phyloP scores from a whole-genome alignment of 2,113 vertebrate genomes.

The Potamarius usumacintae region DNA sequence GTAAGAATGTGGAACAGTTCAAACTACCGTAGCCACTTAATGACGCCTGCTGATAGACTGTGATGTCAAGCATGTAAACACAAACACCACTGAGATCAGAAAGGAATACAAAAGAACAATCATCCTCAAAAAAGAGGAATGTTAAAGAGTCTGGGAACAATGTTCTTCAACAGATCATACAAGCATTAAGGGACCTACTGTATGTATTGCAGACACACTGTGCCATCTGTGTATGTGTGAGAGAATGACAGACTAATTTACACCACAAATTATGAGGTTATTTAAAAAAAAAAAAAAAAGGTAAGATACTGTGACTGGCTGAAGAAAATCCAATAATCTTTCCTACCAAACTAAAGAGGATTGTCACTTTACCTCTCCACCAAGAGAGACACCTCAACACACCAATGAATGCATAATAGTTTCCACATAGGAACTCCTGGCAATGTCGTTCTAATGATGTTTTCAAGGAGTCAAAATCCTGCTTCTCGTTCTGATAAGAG shows the following conservation, averaged over 20 bases:
- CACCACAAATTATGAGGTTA: background rate
- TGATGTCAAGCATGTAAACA: background rate
- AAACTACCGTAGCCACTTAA: background rate
- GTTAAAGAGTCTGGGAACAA: slow-evolving; percentile 66
- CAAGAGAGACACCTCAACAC: background rate
- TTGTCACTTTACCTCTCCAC: background rate
- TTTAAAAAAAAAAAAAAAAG: background rate
- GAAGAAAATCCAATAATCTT: background rate
- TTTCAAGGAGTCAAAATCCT: background rate
- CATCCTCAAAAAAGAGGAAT: slow-evolving; percentile 67
- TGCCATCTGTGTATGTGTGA: background rate
- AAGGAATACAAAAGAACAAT: slow-evolving; percentile 38
- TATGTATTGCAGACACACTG: slow-evolving; percentile 31
- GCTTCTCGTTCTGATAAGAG: slow-evolving; percentile 14
- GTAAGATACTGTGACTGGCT: background rate
- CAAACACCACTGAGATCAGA: slow-evolving; percentile 8
- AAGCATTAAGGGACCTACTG: slow-evolving; percentile 47
- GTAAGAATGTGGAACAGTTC: background rate
- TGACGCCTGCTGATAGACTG: background rate
- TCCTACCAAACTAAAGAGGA: background rate
- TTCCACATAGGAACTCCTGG: background rate
- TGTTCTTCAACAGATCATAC: slow-evolving; percentile 64
- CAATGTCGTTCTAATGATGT: slow-evolving; percentile 6
- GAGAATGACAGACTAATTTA: background rate
- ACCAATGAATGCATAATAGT: background rate